Conservation (phyloP, 2,888 invertebrate species). For the Pandemis heparana region DNA sequence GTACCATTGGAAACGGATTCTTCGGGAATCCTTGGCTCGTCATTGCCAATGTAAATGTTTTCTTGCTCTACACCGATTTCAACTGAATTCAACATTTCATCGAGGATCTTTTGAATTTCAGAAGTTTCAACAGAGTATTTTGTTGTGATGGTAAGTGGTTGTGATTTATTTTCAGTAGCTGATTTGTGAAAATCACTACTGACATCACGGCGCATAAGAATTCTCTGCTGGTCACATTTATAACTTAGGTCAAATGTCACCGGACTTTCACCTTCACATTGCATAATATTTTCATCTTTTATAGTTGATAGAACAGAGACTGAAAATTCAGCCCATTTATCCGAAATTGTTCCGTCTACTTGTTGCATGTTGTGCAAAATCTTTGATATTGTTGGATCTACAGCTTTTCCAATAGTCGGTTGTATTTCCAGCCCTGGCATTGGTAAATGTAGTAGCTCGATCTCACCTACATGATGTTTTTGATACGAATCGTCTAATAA, state of each 20-base stretch:
- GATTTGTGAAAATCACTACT: constrained; percentile 36
- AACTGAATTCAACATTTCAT: constrained; percentile 85
- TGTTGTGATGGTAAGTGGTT: neutral
- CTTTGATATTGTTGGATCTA: constrained; percentile 73
- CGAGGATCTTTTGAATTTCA: constrained; percentile 75
- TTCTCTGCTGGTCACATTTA: constrained; percentile 82
- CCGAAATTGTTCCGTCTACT: constrained; percentile 71
- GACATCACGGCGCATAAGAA: constrained; percentile 78
- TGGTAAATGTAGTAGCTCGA: constrained; percentile 80
- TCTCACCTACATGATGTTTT: constrained; percentile 74
- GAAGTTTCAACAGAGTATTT: constrained; percentile 45
- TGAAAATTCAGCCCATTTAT: constrained; percentile 85
- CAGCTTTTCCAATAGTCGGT: constrained; percentile 75
- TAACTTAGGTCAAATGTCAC: constrained; percentile 86
- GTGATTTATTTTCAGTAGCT: neutral
- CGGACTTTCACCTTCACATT: constrained; percentile 57
- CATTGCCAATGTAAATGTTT: constrained; percentile 67
- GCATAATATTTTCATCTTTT: constrained; percentile 53
- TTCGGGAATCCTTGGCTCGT: constrained; percentile 64
- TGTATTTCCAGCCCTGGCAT: constrained; percentile 77
- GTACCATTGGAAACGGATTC: constrained; percentile 45
- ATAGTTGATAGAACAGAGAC: constrained; percentile 76
- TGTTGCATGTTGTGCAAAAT: constrained; percentile 72
- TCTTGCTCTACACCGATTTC: constrained; percentile 86
- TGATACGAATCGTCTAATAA: constrained; percentile 74